Base-by-base conservation (phyloP, 2,113 vertebrate species). In the Gallinago paraguaiae region DNA sequence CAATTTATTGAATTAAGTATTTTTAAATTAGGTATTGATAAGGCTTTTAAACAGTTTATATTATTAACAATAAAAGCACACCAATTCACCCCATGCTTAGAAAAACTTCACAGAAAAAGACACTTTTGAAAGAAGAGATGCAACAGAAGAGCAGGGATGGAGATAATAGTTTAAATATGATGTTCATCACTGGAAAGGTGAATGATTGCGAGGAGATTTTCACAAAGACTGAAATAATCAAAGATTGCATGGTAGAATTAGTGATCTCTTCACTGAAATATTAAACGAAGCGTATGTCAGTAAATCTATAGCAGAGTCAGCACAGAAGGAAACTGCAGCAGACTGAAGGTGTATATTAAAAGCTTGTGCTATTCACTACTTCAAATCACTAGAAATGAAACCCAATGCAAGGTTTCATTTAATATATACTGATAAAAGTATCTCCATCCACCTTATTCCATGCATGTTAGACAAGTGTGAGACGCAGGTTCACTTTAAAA, bases 401-500 rank as follows among this genome's bases (percentile, higher is more conserved):
- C 60, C 35, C 2, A 95, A 53, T 31, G 30, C 35, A 86, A 96
- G 57, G 60, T 45, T 89, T 72, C 31, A 65, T 77, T 93, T 41
- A 28, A 82, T 82, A 76, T 13, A 74, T 3, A 92, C 77, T 28
- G 11, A 54, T 54, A 79, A 60, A 86, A 91, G 22, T 35, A 45
- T 69, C 82, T 93, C 86, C 91, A 96, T 88, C 86, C 89, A 93
- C 86, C 43, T 91, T 80, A 72, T 69, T 81, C 74, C 98, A 98
- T 98, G 98, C 98, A 95, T 56, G 95, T 97, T 97, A 98, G 86
- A 93, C 63, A 86, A 79, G 92, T 43, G 68, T 46, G 85, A 89
- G 60, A 68, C 0, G 22, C 61, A 77, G 69, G 28, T 61, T 84
- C 74, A 70, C 89, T 67, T 72, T 94, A 70, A 84, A 95, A 83